Evolutionary conservation across 2,113 vertebrate genomes (phyloP).

Genomic region (Phoenicopterus ruber): DNA sequence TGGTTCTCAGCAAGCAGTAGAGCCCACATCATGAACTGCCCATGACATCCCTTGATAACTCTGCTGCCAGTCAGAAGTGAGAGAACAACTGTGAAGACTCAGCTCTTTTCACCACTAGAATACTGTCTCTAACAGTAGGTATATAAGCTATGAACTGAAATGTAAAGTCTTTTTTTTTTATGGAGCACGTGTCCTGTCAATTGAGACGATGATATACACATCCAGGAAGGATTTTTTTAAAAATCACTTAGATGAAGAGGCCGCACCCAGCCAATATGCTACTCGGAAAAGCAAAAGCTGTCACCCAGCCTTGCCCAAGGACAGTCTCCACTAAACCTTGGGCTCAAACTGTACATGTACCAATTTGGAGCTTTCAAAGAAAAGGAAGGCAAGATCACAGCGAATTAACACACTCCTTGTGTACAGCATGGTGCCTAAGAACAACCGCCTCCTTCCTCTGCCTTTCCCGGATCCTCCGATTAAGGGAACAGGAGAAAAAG

Average conservation of each 20-base stretch:
- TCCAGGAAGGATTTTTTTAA: neutral
- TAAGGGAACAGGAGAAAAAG: neutral
- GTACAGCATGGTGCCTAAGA: neutral
- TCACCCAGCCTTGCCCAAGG: neutral
- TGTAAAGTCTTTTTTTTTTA: neutral
- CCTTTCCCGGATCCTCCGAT: constrained; percentile 3
- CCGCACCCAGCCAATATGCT: neutral
- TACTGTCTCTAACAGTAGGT: neutral
- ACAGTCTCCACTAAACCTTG: neutral
- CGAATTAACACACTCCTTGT: neutral
- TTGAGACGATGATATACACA: neutral
- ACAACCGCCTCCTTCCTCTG: neutral
- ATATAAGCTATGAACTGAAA: neutral
- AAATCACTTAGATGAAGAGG: neutral
- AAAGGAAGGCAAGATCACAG: neutral
- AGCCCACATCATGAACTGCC: neutral
- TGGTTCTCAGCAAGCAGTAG: neutral
- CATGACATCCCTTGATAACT: neutral
- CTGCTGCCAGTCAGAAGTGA: neutral
- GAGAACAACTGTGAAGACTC: neutral
- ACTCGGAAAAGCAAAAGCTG: neutral
- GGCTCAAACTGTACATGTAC: neutral
- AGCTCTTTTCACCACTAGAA: neutral
- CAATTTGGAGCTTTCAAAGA: neutral
- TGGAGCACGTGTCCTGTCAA: neutral